Evolutionary conservation across 2,888 invertebrate species (phyloP), one percentile per base, ranked within the genome.

Genomic region (Crepidodera aurea): DNA sequence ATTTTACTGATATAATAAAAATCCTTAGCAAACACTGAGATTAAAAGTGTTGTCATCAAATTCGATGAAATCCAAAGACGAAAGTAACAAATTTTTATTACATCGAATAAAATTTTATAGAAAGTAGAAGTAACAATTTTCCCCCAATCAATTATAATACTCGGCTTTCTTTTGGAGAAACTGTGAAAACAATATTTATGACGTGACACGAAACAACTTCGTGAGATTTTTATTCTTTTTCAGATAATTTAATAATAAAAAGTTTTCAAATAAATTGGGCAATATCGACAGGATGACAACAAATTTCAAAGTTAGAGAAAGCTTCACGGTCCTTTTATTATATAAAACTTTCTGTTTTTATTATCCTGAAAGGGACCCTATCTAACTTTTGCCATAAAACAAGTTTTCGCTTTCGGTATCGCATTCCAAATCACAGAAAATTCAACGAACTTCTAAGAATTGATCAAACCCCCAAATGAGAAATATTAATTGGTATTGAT

Each of bases 311-410:
- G 53, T 62, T 60, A 53, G 53, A 37, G 53, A 62, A 60, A 53
- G 60, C 60, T 62, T 54, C 62, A 60, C 62, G 51, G 59, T 64
- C 59, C 63, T 61, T 66, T 63, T 63, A 66, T 66, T 64, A 63
- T 55, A 60, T 58, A 60, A 66, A 66, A 63, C 60, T 66, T 66
- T 59, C 56, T 57, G 50, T 61, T 63, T 66, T 66, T 66, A 66
- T 66, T 63, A 61, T 61, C 48, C 55, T 61, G 61, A 50, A 64
- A 59, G 58, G 58, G 55, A 58, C 63, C 58, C 60, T 53, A 66
- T 64, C 66, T 59, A 66, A 66, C 66, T 66, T 66, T 56, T 50
- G 53, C 63, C 55, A 66, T 66, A 64, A 66, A 59, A 59, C 59
- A 66, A 64, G 66, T 63, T 66, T 61, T 59, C 55, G 51, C 59